Conservation (phyloP, 2,113 vertebrate genomes). For the Microcebus lehilahytsara region DNA sequence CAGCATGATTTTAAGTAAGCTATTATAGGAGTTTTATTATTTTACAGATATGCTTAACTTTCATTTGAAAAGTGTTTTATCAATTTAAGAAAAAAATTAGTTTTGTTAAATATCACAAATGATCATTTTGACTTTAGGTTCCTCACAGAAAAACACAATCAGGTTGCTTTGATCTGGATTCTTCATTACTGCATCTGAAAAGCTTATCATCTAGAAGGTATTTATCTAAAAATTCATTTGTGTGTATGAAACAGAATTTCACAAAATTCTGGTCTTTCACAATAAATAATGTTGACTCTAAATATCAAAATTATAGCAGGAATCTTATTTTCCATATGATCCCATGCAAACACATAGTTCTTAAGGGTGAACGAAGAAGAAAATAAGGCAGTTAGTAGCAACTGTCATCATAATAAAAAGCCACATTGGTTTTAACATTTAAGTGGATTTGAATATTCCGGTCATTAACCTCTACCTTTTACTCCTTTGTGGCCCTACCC, state of each 20-base stretch:
- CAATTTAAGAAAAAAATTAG: slow-evolving; percentile 15
- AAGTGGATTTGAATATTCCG: background rate
- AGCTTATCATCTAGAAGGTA: slow-evolving; percentile 93
- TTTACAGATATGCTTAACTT: slow-evolving; percentile 27
- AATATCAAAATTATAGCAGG: background rate
- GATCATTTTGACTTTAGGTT: slow-evolving; percentile 87
- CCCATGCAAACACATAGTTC: background rate
- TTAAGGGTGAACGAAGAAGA: background rate
- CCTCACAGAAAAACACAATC: slow-evolving; percentile 97
- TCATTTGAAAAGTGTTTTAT: background rate
- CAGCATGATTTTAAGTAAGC: slow-evolving; percentile 29
- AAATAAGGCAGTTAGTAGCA: background rate
- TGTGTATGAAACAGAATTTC: background rate
- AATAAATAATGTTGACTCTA: background rate
- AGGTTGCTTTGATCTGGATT: slow-evolving; percentile 97
- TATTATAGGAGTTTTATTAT: background rate
- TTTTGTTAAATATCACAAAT: background rate
- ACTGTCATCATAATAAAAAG: background rate
- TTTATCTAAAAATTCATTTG: slow-evolving; percentile 48
- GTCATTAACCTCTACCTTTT: background rate
- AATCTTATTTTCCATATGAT: slow-evolving; percentile 8
- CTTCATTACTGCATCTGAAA: slow-evolving; percentile 91
- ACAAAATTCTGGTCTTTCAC: background rate
- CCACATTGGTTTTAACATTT: background rate
- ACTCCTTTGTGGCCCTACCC: background rate